phyloP scores from a whole-genome alignment of 37 sponge, comb jelly and placozoan genomes.

The Halisarca cf. caerulea region DNA sequence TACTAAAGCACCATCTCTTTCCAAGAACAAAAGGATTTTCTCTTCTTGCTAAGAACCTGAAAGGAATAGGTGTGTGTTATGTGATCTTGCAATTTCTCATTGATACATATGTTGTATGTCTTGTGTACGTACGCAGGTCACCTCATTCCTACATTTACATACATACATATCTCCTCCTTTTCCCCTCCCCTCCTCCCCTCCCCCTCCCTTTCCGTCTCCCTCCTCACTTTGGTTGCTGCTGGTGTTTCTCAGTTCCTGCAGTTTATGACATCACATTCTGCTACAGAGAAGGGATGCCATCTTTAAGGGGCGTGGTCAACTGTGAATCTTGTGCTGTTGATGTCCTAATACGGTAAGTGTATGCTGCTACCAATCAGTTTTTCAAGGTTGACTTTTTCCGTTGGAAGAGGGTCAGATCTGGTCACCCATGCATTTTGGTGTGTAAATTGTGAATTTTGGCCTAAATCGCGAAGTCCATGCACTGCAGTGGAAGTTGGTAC shows the following conservation, averaged over 20 bases:
- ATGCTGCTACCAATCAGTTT: no score
- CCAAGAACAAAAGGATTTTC: conserved; percentile 86
- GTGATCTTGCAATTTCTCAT: not conserved
- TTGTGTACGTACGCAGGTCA: not conserved
- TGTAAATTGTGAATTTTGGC: no score
- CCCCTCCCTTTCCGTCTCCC: no score
- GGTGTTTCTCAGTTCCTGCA: conserved; percentile 50
- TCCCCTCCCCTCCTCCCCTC: not conserved
- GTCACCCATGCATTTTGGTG: no score
- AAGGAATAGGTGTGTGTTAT: conserved; percentile 37
- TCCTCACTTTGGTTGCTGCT: not conserved
- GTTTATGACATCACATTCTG: conserved; percentile 72
- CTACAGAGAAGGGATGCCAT: conserved; percentile 45
- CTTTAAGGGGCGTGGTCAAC: conserved; percentile 64
- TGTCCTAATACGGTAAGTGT: conserved; percentile 43
- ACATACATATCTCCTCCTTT: no score
- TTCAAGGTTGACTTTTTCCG: no score
- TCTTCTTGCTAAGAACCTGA: conserved; percentile 55
- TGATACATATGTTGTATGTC: not conserved
- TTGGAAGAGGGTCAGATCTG: no score
- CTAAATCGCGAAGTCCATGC: no score
- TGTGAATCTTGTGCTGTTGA: conserved; percentile 54
- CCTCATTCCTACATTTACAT: not conserved
- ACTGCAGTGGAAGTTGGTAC: no score
- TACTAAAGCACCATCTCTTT: conserved; percentile 78